Conservation (phyloP, 2,888 invertebrate genomes). For the Selenia dentaria region DNA sequence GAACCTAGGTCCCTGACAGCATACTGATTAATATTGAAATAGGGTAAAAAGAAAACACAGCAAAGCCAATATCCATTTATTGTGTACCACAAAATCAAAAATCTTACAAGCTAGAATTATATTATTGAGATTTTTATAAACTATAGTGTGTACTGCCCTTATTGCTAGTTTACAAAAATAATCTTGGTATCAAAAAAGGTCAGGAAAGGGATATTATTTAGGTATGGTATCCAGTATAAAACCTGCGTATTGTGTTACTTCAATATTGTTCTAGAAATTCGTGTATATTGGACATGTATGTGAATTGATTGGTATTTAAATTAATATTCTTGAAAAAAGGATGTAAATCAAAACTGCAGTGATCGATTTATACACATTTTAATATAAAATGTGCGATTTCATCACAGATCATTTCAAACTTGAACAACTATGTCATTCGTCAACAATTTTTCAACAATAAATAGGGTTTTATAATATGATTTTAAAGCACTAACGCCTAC, state of each 20-base stretch:
- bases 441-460: constrained; percentile 19
- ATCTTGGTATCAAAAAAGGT: too few species aligned
- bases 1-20: too few species aligned
- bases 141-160: constrained; percentile 3
- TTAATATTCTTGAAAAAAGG: constrained; percentile 5
- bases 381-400: constrained; percentile 76
- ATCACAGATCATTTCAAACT: constrained; percentile 68
- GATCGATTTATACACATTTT: constrained; percentile 68
- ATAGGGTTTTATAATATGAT: constrained; percentile 1
- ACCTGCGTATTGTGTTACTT: background rate
- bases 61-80: constrained; percentile 75
- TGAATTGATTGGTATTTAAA: too few species aligned
- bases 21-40: too few species aligned
- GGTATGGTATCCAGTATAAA: background rate
- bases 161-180: background rate
- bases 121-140: constrained; percentile 21
- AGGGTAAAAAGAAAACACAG: constrained; percentile 61
- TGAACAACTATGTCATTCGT: constrained; percentile 21
- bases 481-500: too few species aligned
- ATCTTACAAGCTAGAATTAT: constrained; percentile 38
- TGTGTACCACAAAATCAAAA: constrained; percentile 52
- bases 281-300: too few species aligned
- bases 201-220: too few species aligned
- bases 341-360: constrained; percentile 64
- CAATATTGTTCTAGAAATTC: too few species aligned